These are phyloP conservation scores for Esox masquinongy DNA, from an alignment of 2,797 vertebrate species.

Conservation along the genomic window DNA sequence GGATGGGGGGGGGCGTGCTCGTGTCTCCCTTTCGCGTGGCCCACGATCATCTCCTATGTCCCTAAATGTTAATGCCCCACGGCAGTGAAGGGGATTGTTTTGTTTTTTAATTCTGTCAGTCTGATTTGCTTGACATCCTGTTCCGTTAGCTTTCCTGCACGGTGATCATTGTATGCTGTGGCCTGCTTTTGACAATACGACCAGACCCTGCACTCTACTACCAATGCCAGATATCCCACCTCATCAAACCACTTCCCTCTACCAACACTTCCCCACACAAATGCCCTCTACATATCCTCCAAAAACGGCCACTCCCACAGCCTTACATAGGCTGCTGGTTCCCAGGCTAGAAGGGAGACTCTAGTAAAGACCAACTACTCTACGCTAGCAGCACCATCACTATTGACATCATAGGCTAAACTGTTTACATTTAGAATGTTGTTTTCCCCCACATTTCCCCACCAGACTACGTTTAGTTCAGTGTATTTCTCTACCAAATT, in stretches of 20 bases:
- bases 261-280: neutral
- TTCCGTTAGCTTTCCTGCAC: neutral
- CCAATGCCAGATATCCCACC: neutral
- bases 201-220: neutral
- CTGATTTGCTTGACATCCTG: constrained; percentile 21
- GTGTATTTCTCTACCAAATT: neutral
- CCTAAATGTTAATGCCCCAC: too few species aligned
- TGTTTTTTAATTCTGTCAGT: neutral
- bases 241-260: neutral
- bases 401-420: neutral
- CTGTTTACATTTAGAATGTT: too few species aligned
- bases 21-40: too few species aligned
- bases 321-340: neutral
- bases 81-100: too few species aligned
- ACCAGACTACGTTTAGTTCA: neutral
- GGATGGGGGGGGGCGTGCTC: too few species aligned
- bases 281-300: neutral
- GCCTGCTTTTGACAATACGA: neutral
- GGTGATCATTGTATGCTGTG: constrained; percentile 1
- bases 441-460: neutral
- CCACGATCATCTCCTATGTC: constrained; percentile 5
- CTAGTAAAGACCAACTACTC: too few species aligned
- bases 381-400: neutral
- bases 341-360: neutral
- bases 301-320: neutral